Evolutionary conservation across 2,797 vertebrate species (phyloP).

Genomic region (Zalophus californianus): DNA sequence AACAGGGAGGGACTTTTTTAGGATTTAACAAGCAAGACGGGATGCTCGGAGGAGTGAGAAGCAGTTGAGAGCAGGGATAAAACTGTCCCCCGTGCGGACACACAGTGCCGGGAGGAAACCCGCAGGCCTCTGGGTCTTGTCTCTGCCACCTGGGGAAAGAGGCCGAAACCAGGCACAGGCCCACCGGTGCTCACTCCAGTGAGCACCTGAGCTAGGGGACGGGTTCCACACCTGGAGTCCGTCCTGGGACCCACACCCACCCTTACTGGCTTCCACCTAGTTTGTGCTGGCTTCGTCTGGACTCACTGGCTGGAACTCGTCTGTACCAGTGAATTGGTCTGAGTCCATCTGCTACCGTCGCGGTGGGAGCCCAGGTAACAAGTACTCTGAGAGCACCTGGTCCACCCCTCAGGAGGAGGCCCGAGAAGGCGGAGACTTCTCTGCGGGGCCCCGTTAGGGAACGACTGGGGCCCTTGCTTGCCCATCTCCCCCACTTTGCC

Average conservation of each 20-base stretch:
- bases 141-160: neutral
- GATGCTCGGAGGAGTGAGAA: too few species aligned
- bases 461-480: too few species aligned
- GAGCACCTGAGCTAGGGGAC: too few species aligned
- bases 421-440: too few species aligned
- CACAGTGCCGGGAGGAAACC: neutral
- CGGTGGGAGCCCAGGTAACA: fast-evolving
- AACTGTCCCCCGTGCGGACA: too few species aligned
- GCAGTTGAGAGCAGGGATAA: neutral
- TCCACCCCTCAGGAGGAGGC: neutral
- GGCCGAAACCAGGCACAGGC: neutral
- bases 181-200: neutral
- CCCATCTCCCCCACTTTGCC: neutral
- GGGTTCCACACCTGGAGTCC: neutral
- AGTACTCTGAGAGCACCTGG: fast-evolving
- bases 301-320: neutral
- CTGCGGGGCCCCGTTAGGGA: fast-evolving
- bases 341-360: neutral
- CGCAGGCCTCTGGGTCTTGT: too few species aligned
- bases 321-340: neutral
- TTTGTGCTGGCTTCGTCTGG: neutral
- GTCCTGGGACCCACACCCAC: too few species aligned
- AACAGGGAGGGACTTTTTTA: neutral
- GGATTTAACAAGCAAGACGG: neutral
- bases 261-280: neutral